Evolutionary conservation across 2,797 vertebrate species (phyloP), one percentile per base, ranked within the genome.

Genomic region (Danio kyathit): DNA sequence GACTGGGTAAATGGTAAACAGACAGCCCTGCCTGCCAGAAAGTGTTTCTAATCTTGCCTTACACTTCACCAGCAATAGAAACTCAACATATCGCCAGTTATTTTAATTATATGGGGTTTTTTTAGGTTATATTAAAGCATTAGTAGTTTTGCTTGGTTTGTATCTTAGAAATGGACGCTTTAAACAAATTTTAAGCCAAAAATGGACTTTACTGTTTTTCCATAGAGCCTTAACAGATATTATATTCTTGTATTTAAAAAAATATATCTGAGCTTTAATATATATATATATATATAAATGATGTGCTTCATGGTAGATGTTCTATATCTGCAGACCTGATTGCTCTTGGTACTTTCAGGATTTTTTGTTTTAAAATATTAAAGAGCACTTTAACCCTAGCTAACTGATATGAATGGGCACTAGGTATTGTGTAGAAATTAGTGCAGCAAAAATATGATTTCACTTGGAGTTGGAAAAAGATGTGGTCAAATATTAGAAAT

Each of bases 301-400:
- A 48, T 48, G 7, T 83, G 76, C 54, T 85, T 74, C 90, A 88
- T 85, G 72, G 81, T 82, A 72, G 12, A 61, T 60, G 10, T 64
- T 90, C 81, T 88, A 81, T 91, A 87, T 89, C 88, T 80, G 57
- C 74, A 83, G 63, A 71, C 46, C 60, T 74, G 54, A 66, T 82
- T 76, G 83, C 67, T 82, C 66, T 54, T 85, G 48, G 60, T 82
- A 61, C 69, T 83, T 88, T 73, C 17, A 46, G 48, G 48, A 76
- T 79, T 82, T 41, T 8, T 82, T 29, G 29, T 89, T 89, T 87
- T 29, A 78, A 87, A 83, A 46, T 83, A 78, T 65, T 86, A 52
- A 74, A 70, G 80, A 83, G 90, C 91, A 93, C 91, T 91, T 93
- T 92, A 91, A 91, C 82, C 66, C 79, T 80, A 19, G 64, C 79